Percentiles rank a stretch among this genome's conserved stretches.
These are phyloP conservation scores for Drosophila persimilis DNA, from an alignment of 1,140 invertebrate species.

Conservation along the genomic window DNA sequence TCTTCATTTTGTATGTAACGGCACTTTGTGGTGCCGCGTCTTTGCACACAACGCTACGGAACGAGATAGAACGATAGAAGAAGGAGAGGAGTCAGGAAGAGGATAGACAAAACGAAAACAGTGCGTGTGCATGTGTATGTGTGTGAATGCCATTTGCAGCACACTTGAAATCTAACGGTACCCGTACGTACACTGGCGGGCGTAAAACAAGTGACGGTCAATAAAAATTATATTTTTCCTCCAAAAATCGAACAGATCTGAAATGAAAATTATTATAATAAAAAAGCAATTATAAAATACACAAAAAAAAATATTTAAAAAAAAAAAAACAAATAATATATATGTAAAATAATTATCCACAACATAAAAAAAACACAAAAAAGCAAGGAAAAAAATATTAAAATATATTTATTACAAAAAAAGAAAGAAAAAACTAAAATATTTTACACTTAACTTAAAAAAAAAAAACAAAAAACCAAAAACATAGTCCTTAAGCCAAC, in stretches of 20 bases:
- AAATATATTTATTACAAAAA: conserved; percentile 31
- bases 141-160: conserved; percentile 22
- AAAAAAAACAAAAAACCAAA: background rate
- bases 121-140: conserved; percentile 27
- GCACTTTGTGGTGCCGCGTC: conserved; percentile 19
- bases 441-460: conserved; percentile 31
- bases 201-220: conserved; percentile 17
- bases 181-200: conserved; percentile 50
- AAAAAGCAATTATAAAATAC: conserved; percentile 6
- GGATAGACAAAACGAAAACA: conserved; percentile 8
- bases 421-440: conserved; percentile 32
- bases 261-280: conserved; percentile 37
- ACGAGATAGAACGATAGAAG: background rate
- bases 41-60: conserved; percentile 20
- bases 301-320: conserved; percentile 10
- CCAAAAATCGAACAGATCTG: conserved; percentile 18
- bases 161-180: conserved; percentile 39
- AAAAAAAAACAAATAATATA: conserved; percentile 23
- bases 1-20: conserved; percentile 49
- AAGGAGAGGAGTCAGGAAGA: background rate
- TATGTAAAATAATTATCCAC: no score
- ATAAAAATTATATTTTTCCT: background rate
- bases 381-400: conserved; percentile 27
- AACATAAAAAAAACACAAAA: conserved; percentile 10
- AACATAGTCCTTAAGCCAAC: conserved; percentile 10